Percentiles rank a stretch among this genome's conserved stretches.
Conservation (phyloP, 2,888 invertebrate genomes). For the Ophioninae sp. region DNA sequence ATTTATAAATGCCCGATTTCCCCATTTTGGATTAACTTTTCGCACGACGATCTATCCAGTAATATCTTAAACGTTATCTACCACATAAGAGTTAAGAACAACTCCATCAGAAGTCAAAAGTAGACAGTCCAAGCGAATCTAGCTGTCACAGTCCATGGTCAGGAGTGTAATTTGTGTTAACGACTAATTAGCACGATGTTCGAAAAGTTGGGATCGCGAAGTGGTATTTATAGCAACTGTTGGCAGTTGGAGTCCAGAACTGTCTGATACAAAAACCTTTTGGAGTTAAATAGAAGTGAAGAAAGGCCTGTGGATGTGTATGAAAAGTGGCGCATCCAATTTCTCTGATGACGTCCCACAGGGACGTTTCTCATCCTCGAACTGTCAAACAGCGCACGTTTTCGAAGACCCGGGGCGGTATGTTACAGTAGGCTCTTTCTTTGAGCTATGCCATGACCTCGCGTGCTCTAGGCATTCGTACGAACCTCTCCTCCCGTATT, state of each 20-base stretch:
- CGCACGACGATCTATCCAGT: no score
- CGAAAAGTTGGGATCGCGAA: not conserved
- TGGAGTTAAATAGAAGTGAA: slow-evolving; percentile 1
- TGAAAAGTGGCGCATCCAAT: slow-evolving; percentile 79
- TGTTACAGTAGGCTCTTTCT: slow-evolving; percentile 65
- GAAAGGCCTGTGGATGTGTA: slow-evolving; percentile 54
- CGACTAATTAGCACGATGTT: not conserved
- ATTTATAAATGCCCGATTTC: no score
- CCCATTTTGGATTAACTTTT: no score
- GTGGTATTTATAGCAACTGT: not conserved
- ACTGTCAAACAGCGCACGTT: slow-evolving; percentile 44
- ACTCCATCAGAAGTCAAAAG: not conserved
- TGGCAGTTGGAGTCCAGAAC: not conserved
- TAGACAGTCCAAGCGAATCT: no score
- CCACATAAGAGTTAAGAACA: slow-evolving; percentile 20
- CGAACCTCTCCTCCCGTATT: slow-evolving; percentile 54
- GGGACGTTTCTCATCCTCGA: slow-evolving; percentile 67
- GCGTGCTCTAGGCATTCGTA: slow-evolving; percentile 10
- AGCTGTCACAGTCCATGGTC: not conserved
- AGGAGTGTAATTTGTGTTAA: not conserved
- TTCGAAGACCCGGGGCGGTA: slow-evolving; percentile 26
- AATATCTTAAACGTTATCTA: slow-evolving; percentile 29
- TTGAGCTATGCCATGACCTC: slow-evolving; percentile 63
- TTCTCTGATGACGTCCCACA: slow-evolving; percentile 78
- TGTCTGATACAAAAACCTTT: not conserved